These are phyloP conservation scores for Phaenicophaeus curvirostris DNA, from an alignment of 2,797 vertebrate species.

Conservation along the genomic window DNA sequence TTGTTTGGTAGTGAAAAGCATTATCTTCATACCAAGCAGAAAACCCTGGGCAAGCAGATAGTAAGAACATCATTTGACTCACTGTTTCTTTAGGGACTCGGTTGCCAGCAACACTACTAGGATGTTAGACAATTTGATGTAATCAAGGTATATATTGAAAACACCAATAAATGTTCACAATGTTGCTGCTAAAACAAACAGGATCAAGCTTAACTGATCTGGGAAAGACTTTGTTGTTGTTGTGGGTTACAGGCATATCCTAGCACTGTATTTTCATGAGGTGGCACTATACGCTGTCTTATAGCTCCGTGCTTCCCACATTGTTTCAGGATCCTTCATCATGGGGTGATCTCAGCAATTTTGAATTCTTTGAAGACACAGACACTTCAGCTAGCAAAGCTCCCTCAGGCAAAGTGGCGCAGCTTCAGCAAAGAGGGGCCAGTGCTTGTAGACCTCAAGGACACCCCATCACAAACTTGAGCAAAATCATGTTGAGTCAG, in stretches of 20 bases:
- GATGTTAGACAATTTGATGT: background rate
- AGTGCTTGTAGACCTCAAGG: slow-evolving; percentile 69
- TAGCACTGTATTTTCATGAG: slow-evolving; percentile 69
- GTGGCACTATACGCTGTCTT: slow-evolving; percentile 75
- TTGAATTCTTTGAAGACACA: slow-evolving; percentile 83
- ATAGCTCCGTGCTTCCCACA: slow-evolving; percentile 82
- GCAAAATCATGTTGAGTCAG: slow-evolving; percentile 71
- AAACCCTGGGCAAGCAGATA: background rate
- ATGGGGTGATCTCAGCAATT: slow-evolving; percentile 84
- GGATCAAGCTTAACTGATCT: background rate
- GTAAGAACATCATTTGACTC: background rate
- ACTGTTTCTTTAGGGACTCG: background rate
- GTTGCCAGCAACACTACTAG: background rate
- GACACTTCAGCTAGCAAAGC: slow-evolving; percentile 76
- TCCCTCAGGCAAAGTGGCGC: slow-evolving; percentile 72
- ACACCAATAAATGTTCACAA: background rate
- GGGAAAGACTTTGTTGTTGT: background rate
- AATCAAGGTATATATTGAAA: background rate
- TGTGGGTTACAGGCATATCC: slow-evolving; percentile 27
- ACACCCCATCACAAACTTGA: slow-evolving; percentile 75
- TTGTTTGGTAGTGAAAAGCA: background rate
- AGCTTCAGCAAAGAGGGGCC: slow-evolving; percentile 77
- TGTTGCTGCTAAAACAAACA: background rate
- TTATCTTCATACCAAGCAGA: background rate
- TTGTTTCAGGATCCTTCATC: slow-evolving; percentile 90